A percentile compares a stretch with the other conserved stretches of the same genome.
phyloP scores from a whole-genome alignment of 2,888 invertebrate genomes.

The Campaea margaritaria region DNA sequence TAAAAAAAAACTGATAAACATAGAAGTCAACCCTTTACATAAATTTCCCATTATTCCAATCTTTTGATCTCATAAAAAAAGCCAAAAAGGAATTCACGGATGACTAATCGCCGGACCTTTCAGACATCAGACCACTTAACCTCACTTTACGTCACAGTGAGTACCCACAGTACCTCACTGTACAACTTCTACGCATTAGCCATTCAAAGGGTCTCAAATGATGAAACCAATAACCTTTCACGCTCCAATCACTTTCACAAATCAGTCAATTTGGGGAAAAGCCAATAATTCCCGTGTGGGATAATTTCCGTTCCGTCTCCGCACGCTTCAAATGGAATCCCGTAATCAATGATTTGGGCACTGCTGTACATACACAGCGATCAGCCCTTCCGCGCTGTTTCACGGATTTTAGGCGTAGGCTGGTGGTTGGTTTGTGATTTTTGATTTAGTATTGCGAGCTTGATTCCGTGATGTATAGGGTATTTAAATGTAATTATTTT shows the following conservation, averaged over 20 bases:
- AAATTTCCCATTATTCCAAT: not conserved
- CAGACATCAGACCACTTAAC: conserved; percentile 8
- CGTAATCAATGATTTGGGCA: conserved; percentile 31
- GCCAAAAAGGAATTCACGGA: conserved; percentile 1
- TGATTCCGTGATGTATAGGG: too few relatives aligned
- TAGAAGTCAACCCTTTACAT: too few relatives aligned
- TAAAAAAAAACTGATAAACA: not conserved
- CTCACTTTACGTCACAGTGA: not conserved
- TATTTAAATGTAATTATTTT: too few relatives aligned
- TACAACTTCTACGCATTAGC: conserved; percentile 30
- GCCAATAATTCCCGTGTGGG: conserved; percentile 33
- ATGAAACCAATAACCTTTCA: conserved; percentile 27
- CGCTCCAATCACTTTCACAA: conserved; percentile 38
- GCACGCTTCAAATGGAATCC: conserved; percentile 33
- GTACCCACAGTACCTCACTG: not conserved
- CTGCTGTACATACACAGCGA: conserved; percentile 13
- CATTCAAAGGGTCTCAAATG: conserved; percentile 31
- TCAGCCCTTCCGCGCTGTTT: conserved; percentile 4
- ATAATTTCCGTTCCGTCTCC: conserved; percentile 33
- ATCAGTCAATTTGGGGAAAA: conserved; percentile 39
- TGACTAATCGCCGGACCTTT: conserved; percentile 12
- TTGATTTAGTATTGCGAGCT: too few relatives aligned
- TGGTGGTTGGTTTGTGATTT: too few relatives aligned
- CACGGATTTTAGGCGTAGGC: conserved; percentile 1
- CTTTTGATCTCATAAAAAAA: not conserved